Evolutionary conservation across 2,888 invertebrate species (phyloP), one percentile per base, ranked within the genome.

Genomic region (Diploptera punctata): DNA sequence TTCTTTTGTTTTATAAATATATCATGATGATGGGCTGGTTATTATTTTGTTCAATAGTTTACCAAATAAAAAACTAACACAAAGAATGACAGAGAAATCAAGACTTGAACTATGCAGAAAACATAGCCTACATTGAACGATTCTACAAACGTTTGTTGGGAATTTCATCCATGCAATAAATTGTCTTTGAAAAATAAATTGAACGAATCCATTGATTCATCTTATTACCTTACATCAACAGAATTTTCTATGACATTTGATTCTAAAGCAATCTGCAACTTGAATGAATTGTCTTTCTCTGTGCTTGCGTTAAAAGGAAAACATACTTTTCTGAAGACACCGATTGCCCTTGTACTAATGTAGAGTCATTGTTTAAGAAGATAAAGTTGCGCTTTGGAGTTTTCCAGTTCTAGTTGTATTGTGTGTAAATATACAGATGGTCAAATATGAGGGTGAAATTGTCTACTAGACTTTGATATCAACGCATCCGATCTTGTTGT

Each of bases 171-270:
- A 1, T 57, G 3, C n/a, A 3, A n/a, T 29, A 10, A 57, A 29
- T 52, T 57, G 57, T 29, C 3, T 2, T 18, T 1, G 31, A 5
- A 44, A 62, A 44, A 60, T 70, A 65, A 82, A 82, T 79, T 79
- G 57, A n/a, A 57, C 24, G 2, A n/a, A 13, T 18, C n/a, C 7
- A 19, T 29, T 57, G 26, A 13, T 29, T 13, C n/a, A 33, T 7
- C 33, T 57, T n/a, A 13, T 13, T 57, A 29, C 29, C 16, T 1
- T 13, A 47, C 47, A 13, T 47, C 47, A 47, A 57, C 26, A 57
- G 9, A 16, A 13, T 29, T 29, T 1, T 21, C 3, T 57, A 1
- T 57, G 57, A 29, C 57, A 29, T 57, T 29, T 29, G 31, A 29
- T 29, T 57, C n/a, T 29, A 29, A 26, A 57, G 57, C 57, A 57